Conservation (phyloP, 2,797 vertebrate genomes). For the Gadopsis bispinosus region DNA sequence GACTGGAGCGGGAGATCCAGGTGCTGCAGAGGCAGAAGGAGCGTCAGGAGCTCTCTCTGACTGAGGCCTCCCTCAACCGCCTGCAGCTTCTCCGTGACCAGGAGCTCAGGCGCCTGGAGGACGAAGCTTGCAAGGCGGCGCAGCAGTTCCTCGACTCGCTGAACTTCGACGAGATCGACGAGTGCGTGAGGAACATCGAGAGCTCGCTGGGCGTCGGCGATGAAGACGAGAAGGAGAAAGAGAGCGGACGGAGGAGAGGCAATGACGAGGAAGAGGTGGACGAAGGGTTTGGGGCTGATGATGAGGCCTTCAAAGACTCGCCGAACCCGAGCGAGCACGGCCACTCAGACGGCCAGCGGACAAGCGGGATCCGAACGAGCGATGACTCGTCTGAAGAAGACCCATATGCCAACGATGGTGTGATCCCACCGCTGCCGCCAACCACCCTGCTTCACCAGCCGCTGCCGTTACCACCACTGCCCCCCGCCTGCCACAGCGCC, state of each 20-base stretch:
- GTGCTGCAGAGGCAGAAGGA: conserved; percentile 91
- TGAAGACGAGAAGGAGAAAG: conserved; percentile 61
- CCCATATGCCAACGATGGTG: conserved; percentile 93
- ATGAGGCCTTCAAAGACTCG: conserved; percentile 95
- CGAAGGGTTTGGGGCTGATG: conserved; percentile 95
- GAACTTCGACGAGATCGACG: conserved; percentile 97
- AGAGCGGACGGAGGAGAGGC: conserved; percentile 45
- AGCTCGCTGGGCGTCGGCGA: conserved; percentile 85
- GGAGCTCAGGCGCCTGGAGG: conserved; percentile 91
- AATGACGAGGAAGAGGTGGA: conserved; percentile 92
- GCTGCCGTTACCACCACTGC: conserved; percentile 66
- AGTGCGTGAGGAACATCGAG: conserved; percentile 96
- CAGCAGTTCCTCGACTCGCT: conserved; percentile 97
- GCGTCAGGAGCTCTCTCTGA: conserved; percentile 93
- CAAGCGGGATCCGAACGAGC: conserved; percentile 95
- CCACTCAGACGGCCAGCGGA: conserved; percentile 94
- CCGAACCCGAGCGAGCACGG: conserved; percentile 97
- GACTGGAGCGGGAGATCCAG: conserved; percentile 95
- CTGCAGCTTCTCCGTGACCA: conserved; percentile 92
- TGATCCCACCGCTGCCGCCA: conserved; percentile 84
- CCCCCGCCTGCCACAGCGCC: conserved; percentile 76
- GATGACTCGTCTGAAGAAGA: conserved; percentile 99
- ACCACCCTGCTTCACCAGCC: conserved; percentile 74
- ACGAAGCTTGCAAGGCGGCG: conserved; percentile 94
- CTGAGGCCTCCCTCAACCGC: conserved; percentile 89